Evolutionary conservation across 2,888 invertebrate genomes (phyloP), one percentile per base, ranked within the genome.

Genomic region (Pantelozetes paolii): DNA sequence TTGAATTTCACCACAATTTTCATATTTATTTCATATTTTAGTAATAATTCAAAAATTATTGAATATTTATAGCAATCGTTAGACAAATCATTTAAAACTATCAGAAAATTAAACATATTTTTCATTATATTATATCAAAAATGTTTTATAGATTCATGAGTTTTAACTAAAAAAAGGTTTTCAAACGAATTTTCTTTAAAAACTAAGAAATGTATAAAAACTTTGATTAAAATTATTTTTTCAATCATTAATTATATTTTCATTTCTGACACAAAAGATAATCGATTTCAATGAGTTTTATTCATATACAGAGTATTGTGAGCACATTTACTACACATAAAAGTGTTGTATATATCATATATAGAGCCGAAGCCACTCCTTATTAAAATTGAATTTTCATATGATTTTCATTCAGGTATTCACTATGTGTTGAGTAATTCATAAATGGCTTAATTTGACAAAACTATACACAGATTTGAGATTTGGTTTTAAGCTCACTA

Each of bases 361-460:
- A 45, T 45, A 45, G 45, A 45, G 45, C 3, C 15, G 2, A 50
- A 50, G 50, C 50, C 59, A 59, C 59, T 59, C 59, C 59, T 59
- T 59, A 59, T 59, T 59, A 20, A 59, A 59, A 59, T 59, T 59
- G 59, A 59, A 59, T 59, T 59, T 15, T 28, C 28, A 30, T 20
- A n/a, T 30, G 28, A 59, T 59, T 59, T 59, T 50, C 59, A 30
- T 9, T 59, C 48, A n/a, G 8, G 2, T 23, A 23, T 54, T n/a
- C 59, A 23, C 59, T 59, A 59, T 23, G 59, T 59, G 59, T 59
- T 59, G 59, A 59, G 15, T 59, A 59, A 59, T 59, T 59, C 59
- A 59, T 59, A 8, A 50, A 50, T 20, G 13, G n/a, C 23, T 50
- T 50, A 50, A 50, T 50, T 50, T 50, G 50, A 50, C 50, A 20